These are phyloP conservation scores for Coptotermes formosanus DNA, from an alignment of 1,140 invertebrate genomes.

Conservation along the genomic window DNA sequence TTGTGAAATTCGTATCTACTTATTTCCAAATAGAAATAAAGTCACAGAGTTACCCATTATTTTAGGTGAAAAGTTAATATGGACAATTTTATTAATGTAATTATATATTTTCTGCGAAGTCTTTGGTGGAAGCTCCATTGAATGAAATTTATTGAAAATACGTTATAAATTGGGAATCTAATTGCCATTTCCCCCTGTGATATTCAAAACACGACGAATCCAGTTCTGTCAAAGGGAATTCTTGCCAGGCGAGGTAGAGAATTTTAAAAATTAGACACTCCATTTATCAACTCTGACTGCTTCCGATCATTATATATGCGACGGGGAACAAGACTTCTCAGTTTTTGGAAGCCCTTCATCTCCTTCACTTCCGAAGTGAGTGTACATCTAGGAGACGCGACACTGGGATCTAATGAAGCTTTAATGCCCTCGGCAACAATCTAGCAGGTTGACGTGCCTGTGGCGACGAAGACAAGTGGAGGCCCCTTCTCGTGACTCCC, in stretches of 20 bases:
- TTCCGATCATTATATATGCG: constrained; percentile 7
- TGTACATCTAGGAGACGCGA: background rate
- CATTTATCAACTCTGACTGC: background rate
- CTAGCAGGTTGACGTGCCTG: background rate
- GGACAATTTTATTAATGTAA: no score
- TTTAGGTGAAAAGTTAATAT: no score
- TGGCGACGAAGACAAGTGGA: background rate
- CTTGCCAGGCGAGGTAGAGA: background rate
- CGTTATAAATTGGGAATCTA: background rate
- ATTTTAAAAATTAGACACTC: constrained; percentile 3
- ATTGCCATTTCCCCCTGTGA: background rate
- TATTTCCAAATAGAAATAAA: no score
- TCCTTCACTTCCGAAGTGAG: constrained; percentile 1
- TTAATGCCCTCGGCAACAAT: background rate
- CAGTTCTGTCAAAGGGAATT: background rate
- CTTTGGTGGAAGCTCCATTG: background rate
- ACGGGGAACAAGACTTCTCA: background rate
- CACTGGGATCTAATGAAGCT: background rate
- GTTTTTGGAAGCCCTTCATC: background rate
- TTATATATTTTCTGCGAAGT: no score
- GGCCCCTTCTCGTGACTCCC: background rate
- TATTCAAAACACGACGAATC: background rate
- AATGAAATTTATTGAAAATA: background rate
- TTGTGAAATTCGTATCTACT: no score
- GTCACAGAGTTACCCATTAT: no score